Conservation (phyloP, 2,113 vertebrate species). For the Neodon shergylaensis region DNA sequence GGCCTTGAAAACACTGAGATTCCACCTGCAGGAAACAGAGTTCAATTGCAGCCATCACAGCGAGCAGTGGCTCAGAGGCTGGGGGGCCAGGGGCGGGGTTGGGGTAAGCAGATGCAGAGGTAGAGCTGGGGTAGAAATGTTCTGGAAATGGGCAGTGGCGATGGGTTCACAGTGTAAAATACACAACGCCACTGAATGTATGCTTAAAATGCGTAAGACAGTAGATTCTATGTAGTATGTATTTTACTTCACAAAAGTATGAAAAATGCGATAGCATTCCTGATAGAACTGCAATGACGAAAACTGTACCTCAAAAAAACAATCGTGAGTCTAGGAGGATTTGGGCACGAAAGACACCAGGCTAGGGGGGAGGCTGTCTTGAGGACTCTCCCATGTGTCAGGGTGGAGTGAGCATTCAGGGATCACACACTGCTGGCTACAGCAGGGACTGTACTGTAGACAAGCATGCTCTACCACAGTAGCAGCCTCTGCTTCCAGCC, state of each 20-base stretch:
- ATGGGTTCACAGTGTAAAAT: not conserved
- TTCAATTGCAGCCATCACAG: not conserved
- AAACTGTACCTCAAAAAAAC: not conserved
- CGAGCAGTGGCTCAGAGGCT: not conserved
- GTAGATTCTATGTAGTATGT: not conserved
- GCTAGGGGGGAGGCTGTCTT: too few species aligned
- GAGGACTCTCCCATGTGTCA: too few species aligned
- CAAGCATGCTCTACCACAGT: not conserved
- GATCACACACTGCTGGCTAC: not conserved
- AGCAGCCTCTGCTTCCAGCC: not conserved
- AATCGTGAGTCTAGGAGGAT: not conserved
- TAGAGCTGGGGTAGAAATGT: not conserved
- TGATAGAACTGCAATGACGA: not conserved
- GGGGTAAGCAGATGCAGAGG: not conserved
- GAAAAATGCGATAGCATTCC: not conserved
- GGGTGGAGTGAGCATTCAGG: not conserved
- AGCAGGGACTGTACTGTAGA: not conserved
- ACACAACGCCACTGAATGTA: not conserved
- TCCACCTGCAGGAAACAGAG: not conserved
- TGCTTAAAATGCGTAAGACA: conserved; percentile 3
- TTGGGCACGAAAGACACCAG: not conserved
- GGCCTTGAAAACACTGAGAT: not conserved
- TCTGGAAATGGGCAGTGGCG: not conserved
- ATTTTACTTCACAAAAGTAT: not conserved
- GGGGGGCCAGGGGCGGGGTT: too few species aligned